Conservation (phyloP, 2,888 invertebrate species). For the Cheilosia urbana region DNA sequence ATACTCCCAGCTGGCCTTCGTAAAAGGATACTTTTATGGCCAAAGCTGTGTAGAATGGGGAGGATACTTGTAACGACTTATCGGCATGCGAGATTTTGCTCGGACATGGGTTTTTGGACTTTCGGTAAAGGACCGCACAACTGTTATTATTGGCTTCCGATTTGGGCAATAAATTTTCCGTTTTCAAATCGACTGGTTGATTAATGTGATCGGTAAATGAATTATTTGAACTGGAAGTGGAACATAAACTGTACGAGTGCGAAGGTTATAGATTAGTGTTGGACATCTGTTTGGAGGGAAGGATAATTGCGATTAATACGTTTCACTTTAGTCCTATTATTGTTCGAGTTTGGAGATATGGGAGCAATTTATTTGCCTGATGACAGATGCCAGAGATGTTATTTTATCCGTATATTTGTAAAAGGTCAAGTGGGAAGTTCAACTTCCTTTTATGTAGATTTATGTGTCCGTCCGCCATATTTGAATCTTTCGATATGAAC, state of each 20-base stretch:
- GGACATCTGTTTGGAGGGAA: conserved; percentile 25
- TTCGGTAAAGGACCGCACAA: background rate
- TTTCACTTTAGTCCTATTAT: too few species aligned
- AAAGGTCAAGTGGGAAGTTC: too few species aligned
- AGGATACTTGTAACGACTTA: background rate
- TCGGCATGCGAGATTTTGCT: background rate
- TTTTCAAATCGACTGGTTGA: conserved; percentile 42
- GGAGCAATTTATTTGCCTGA: too few species aligned
- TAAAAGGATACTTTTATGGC: conserved; percentile 33
- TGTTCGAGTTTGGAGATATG: too few species aligned
- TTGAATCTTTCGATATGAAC: too few species aligned
- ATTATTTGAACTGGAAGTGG: conserved; percentile 15
- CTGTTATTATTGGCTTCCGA: conserved; percentile 26
- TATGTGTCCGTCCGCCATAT: too few species aligned
- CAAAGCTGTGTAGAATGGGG: conserved; percentile 1
- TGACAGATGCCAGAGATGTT: too few species aligned
- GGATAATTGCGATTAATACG: background rate
- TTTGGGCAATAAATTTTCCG: conserved; percentile 40
- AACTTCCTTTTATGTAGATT: too few species aligned
- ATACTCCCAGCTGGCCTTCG: conserved; percentile 1
- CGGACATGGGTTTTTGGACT: background rate
- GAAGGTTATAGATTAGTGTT: conserved; percentile 36
- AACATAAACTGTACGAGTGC: conserved; percentile 17
- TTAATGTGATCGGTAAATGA: conserved; percentile 34
- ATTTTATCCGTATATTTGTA: too few species aligned